phyloP scores from a whole-genome alignment of 1,140 invertebrate species.

The Drosophila elegans region DNA sequence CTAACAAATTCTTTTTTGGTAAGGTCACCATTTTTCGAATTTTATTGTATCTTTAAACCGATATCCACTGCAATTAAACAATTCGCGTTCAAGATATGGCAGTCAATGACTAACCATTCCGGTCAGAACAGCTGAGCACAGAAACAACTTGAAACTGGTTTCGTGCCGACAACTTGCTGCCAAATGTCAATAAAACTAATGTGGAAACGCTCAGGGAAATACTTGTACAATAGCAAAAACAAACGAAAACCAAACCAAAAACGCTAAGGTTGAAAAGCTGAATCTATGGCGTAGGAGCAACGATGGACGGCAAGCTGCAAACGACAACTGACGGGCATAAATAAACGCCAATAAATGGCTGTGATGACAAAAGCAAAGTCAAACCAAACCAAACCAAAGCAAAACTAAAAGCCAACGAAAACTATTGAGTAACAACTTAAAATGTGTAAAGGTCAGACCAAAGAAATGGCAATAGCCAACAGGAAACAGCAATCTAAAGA shows the following conservation, averaged over 20 bases:
- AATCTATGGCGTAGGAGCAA: constrained; percentile 63
- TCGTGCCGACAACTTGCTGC: constrained; percentile 63
- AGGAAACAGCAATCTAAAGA: constrained; percentile 25
- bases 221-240: constrained; percentile 33
- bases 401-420: constrained; percentile 35
- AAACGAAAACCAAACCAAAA: constrained; percentile 6
- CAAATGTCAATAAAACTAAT: constrained; percentile 81
- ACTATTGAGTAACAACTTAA: constrained; percentile 73
- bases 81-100: constrained; percentile 66
- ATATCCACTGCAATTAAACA: constrained; percentile 24
- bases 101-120: constrained; percentile 67
- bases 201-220: constrained; percentile 56
- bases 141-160: constrained; percentile 63
- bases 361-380: constrained; percentile 53
- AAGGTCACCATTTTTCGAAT: too few relatives aligned
- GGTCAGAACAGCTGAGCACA: constrained; percentile 66
- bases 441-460: constrained; percentile 74
- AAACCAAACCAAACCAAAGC: constrained; percentile 44
- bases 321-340: constrained; percentile 55
- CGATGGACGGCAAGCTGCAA: constrained; percentile 14
- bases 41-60: constrained; percentile 4
- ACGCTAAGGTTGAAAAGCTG: neutral
- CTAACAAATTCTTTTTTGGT: too few relatives aligned
- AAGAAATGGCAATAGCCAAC: constrained; percentile 49
- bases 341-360: constrained; percentile 73